A percentile compares a stretch with the other conserved stretches of the same genome.
Evolutionary conservation across 1,140 invertebrate species (phyloP).

Genomic region (Oedothorax gibbosus): DNA sequence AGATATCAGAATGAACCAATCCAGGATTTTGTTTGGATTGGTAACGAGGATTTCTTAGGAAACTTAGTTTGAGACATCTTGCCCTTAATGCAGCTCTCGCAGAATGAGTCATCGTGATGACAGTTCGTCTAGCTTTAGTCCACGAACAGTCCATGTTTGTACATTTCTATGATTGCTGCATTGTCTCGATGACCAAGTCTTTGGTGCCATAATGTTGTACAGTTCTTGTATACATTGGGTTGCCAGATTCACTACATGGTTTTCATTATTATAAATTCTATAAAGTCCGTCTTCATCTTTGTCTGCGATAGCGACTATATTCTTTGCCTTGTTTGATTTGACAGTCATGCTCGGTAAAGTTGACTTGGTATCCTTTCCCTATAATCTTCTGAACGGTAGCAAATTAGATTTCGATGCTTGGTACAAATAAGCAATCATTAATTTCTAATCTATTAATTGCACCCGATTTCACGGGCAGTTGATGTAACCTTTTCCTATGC

Average conservation of each 20-base stretch:
- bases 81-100: constrained; percentile 13
- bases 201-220: constrained; percentile 15
- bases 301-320: neutral
- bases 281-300: neutral
- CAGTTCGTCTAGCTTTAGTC: neutral
- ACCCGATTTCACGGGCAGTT: neutral
- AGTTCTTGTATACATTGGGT: neutral
- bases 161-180: neutral
- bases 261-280: neutral
- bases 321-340: neutral
- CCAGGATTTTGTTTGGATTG: neutral
- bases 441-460: neutral
- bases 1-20: constrained; percentile 58
- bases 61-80: neutral
- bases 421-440: neutral
- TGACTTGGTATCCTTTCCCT: neutral
- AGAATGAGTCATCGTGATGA: constrained; percentile 7
- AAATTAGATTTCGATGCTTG: neutral
- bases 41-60: neutral
- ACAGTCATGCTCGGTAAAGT: neutral
- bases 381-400: neutral
- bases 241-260: neutral
- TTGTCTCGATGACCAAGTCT: constrained; percentile 23
- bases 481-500: neutral
- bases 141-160: neutral